These are phyloP conservation scores for Aphodius granarius DNA, from an alignment of 2,888 invertebrate species.

Conservation along the genomic window DNA sequence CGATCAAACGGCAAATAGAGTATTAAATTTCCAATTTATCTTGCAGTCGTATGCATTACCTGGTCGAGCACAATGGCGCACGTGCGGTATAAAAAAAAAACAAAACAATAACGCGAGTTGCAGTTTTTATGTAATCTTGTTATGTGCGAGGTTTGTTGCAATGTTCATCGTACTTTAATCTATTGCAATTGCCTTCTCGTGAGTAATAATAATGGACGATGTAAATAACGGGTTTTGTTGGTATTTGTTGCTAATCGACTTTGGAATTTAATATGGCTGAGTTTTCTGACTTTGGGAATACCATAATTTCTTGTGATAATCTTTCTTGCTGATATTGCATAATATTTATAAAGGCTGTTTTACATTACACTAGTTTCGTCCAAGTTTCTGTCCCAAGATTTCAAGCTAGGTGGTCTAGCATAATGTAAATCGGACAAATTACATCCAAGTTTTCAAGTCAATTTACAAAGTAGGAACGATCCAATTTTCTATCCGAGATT, in stretches of 20 bases:
- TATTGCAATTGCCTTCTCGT: neutral
- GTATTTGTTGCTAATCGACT: neutral
- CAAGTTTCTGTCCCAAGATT: too few species aligned
- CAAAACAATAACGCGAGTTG: neutral
- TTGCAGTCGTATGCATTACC: neutral
- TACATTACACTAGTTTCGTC: too few species aligned
- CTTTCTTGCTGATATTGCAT: too few species aligned
- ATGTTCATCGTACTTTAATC: neutral
- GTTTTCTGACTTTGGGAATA: too few species aligned
- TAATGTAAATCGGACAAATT: too few species aligned
- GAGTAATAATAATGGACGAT: neutral
- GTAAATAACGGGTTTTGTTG: neutral
- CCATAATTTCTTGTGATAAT: too few species aligned
- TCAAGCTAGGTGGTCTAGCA: too few species aligned
- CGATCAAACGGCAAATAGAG: neutral
- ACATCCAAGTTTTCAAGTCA: too few species aligned
- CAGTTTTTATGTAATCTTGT: neutral
- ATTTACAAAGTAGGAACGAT: too few species aligned
- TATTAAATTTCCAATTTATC: neutral
- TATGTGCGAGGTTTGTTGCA: neutral
- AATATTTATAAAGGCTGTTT: too few species aligned
- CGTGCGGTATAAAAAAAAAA: neutral
- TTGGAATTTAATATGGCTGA: too few species aligned
- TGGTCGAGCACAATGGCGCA: neutral
- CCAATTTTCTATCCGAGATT: too few species aligned